These are phyloP conservation scores for Gallinago stenura DNA, from an alignment of 2,797 vertebrate genomes.

Conservation along the genomic window DNA sequence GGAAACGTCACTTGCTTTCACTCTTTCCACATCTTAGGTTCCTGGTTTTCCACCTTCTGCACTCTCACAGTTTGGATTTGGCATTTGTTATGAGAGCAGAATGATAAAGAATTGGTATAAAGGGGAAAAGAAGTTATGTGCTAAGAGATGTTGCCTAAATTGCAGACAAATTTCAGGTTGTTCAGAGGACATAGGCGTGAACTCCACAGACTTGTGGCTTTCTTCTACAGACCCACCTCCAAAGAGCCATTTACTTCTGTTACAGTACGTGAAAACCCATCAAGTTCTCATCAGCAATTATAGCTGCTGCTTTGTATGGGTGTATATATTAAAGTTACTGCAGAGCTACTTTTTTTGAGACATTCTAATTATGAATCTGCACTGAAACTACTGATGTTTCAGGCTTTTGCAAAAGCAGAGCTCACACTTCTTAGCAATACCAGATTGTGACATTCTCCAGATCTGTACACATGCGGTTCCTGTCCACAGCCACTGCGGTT, in stretches of 20 bases:
- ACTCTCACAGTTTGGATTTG: background rate
- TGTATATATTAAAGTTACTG: background rate
- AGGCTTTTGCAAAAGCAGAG: constrained; percentile 44
- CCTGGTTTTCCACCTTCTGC: background rate
- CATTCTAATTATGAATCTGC: background rate
- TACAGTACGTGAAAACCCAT: background rate
- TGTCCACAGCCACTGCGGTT: constrained; percentile 58
- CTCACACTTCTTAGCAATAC: constrained; percentile 8
- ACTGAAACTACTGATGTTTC: background rate
- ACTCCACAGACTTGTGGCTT: background rate
- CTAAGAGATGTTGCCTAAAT: background rate
- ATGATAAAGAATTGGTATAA: background rate
- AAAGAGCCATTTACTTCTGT: background rate
- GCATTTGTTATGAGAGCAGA: background rate
- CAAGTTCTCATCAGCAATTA: background rate
- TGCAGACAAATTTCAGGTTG: background rate
- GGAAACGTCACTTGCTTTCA: background rate
- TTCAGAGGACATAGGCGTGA: background rate
- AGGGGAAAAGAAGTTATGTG: constrained; percentile 1
- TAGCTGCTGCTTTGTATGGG: background rate
- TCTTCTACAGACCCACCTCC: background rate
- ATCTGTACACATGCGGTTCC: constrained; percentile 28
- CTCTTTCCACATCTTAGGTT: background rate
- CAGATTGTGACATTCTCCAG: constrained; percentile 60
- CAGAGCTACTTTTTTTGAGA: background rate